Evolutionary conservation across 2,113 vertebrate species (phyloP), one percentile per base, ranked within the genome.

Genomic region (Saccopteryx bilineata): DNA sequence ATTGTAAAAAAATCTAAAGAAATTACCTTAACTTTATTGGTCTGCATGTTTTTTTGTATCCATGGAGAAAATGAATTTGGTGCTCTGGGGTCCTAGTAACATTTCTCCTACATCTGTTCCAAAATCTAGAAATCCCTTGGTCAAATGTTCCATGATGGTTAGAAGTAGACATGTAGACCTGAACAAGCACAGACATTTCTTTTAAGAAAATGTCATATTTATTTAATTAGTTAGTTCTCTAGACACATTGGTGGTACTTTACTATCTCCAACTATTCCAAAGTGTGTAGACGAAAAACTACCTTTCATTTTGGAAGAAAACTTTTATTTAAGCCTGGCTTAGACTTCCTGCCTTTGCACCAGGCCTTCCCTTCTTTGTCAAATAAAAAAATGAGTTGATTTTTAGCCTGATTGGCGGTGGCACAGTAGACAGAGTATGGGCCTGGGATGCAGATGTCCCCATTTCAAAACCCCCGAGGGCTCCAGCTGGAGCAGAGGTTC

Each of bases 321-420:
- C 1, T 19, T 74, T 33, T 52, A 12, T 56, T 89, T 4, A 12
- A 80, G 83, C 31, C 61, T 86, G 33, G 13, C 74, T 89, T 54
- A 56, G 58, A 80, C 12, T 31, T 39, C 12, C 54, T 86, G 5
- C 69, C 33, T 79, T 54, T 74, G 33, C 26, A 0, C 5, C 3
- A 11, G 52, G 3, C 7, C 46, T 72, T 79, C 26, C 3, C 33
- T 76, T 92, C n/a, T 9, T 86, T 26, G 17, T 61, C 52, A 76
- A 79, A 87, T 2, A 39, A 60, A 93, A 93, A 94, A 87, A 19
- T 76, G 54, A 90, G 82, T 60, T 92, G 84, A 56, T 54, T 86
- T 95, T 96, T 39, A 39, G 39, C 39, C 39, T 39, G 39, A 39
- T 39, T 39, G 39, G 39, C 3, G 39, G 39, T 39, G 39, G 39